These are phyloP conservation scores for Protosalanx chinensis DNA, from an alignment of 2,797 vertebrate genomes.

Conservation along the genomic window DNA sequence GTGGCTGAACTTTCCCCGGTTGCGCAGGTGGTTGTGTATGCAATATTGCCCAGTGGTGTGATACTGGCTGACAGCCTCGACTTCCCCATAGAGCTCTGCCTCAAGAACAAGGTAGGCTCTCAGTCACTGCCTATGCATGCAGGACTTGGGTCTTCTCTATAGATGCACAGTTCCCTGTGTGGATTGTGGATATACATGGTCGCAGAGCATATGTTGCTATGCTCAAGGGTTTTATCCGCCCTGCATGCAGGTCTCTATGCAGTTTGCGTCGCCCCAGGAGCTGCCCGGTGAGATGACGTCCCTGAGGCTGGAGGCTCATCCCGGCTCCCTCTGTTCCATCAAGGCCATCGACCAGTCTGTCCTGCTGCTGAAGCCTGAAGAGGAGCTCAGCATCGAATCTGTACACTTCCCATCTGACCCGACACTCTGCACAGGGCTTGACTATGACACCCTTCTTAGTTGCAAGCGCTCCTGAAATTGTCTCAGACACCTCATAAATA, in stretches of 20 bases:
- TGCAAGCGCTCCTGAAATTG: too few relatives aligned
- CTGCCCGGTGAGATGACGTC: conserved; percentile 68
- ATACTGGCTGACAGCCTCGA: conserved; percentile 78
- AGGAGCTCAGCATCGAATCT: conserved; percentile 66
- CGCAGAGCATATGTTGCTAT: too few relatives aligned
- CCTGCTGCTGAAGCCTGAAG: conserved; percentile 73
- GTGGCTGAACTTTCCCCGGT: conserved; percentile 68
- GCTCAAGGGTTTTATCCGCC: too few relatives aligned
- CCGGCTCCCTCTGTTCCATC: conserved; percentile 82
- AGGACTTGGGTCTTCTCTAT: not conserved
- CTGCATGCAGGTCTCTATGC: conserved; percentile 75
- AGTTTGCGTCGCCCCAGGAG: conserved; percentile 65
- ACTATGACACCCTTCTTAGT: too few relatives aligned
- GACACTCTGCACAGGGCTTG: not conserved
- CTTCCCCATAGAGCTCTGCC: conserved; percentile 75
- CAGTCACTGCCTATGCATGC: not conserved
- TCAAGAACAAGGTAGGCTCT: conserved; percentile 79
- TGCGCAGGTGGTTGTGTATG: conserved; percentile 78
- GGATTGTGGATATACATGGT: not conserved
- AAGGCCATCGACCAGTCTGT: conserved; percentile 85
- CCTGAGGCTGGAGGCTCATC: conserved; percentile 70
- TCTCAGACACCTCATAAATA: too few relatives aligned
- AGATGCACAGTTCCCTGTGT: not conserved
- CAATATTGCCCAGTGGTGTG: conserved; percentile 70
- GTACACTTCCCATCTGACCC: conserved; percentile 62